Conservation (phyloP, 2,888 invertebrate species). For the Brachylomia viminalis region DNA sequence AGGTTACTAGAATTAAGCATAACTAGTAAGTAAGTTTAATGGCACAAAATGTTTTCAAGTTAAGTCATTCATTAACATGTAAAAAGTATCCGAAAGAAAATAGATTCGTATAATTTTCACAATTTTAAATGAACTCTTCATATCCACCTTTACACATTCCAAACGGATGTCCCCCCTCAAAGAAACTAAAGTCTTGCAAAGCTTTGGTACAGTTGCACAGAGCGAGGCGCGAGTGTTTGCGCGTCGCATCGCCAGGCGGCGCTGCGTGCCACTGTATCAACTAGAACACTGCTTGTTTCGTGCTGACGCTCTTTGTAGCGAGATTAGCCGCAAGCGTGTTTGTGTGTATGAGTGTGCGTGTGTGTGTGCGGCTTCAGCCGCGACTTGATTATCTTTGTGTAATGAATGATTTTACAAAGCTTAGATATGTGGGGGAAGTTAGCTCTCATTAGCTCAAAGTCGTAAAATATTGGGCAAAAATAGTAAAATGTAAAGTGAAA, state of each 20-base stretch:
- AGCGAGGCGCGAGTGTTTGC: conserved; percentile 12
- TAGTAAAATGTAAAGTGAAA: background rate
- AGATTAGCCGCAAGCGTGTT: conserved; percentile 4
- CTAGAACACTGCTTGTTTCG: conserved; percentile 9
- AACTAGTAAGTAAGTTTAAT: background rate
- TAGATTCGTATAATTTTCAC: background rate
- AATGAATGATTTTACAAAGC: conserved; percentile 1
- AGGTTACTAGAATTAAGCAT: background rate
- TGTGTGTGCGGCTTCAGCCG: background rate
- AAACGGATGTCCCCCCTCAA: conserved; percentile 10
- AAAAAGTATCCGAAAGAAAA: background rate
- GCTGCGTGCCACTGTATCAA: conserved; percentile 13
- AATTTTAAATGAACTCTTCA: background rate
- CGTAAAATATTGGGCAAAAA: background rate
- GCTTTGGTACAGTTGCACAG: conserved; percentile 14
- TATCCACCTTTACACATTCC: conserved; percentile 10
- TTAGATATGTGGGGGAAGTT: background rate
- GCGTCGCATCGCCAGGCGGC: background rate
- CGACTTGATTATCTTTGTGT: conserved; percentile 14
- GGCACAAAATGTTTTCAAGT: too few species aligned
- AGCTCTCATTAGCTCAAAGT: background rate
- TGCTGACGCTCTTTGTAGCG: conserved; percentile 11
- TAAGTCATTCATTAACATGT: background rate
- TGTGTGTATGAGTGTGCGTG: background rate
- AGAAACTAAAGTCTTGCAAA: conserved; percentile 18